These are phyloP conservation scores for Myotis davidii DNA, from an alignment of 2,113 vertebrate species.

Conservation along the genomic window DNA sequence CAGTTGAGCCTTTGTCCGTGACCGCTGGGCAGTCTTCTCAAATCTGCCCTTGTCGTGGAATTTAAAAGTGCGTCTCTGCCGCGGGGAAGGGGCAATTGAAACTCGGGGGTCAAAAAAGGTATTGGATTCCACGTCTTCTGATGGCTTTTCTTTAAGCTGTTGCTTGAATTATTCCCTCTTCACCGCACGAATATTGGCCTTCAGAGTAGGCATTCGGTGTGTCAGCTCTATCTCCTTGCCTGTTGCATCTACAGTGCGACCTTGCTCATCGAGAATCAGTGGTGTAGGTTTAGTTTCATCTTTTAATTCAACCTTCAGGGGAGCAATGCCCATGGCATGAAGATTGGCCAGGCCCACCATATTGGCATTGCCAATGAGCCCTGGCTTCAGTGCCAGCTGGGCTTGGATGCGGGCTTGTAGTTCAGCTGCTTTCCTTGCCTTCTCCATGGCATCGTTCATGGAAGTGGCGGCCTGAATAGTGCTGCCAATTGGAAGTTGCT, in stretches of 20 bases:
- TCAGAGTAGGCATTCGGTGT: constrained; percentile 97
- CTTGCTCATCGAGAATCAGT: constrained; percentile 96
- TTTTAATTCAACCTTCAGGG: constrained; percentile 95
- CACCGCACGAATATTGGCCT: constrained; percentile 97
- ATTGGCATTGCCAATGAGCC: constrained; percentile 92
- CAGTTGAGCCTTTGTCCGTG: constrained; percentile 97
- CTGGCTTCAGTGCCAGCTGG: constrained; percentile 92
- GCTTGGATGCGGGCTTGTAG: constrained; percentile 97
- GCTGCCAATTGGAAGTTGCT: constrained; percentile 87
- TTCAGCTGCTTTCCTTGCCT: constrained; percentile 96
- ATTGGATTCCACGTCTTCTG: constrained; percentile 96
- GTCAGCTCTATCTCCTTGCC: constrained; percentile 97
- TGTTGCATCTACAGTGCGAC: constrained; percentile 94
- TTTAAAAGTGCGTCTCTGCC: constrained; percentile 92
- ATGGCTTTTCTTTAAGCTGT: constrained; percentile 96
- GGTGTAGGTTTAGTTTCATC: constrained; percentile 96
- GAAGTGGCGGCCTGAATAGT: constrained; percentile 97
- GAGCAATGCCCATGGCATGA: constrained; percentile 97
- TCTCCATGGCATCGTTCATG: constrained; percentile 99
- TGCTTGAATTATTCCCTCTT: constrained; percentile 98
- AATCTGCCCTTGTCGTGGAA: constrained; percentile 98
- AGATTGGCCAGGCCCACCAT: constrained; percentile 95
- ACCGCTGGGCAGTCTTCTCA: constrained; percentile 97
- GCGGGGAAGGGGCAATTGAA: constrained; percentile 89
- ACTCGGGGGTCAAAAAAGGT: constrained; percentile 96